phyloP scores from a whole-genome alignment of 23 tunicate genomes.

The Ascidia mentula region DNA sequence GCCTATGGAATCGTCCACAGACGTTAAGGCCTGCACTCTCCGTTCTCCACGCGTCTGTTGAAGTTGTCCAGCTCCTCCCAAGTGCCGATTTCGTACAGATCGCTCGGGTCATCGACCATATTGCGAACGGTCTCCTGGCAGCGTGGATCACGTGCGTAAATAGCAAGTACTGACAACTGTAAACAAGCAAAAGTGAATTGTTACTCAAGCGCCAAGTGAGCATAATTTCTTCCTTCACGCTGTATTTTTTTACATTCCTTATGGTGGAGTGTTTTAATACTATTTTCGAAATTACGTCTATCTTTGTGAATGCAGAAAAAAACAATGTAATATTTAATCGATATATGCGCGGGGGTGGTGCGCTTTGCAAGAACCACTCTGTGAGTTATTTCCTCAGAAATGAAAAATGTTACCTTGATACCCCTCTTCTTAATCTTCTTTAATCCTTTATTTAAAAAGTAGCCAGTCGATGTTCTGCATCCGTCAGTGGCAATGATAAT shows the following conservation, averaged over 20 bases:
- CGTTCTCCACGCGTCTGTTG: constrained; percentile 30
- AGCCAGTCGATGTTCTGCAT: constrained; percentile 68
- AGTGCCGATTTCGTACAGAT: constrained; percentile 59
- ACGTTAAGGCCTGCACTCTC: constrained; percentile 34
- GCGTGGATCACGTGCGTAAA: constrained; percentile 65
- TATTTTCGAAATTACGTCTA: too few relatives aligned
- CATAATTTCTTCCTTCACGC: too few relatives aligned
- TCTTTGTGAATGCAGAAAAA: too few relatives aligned
- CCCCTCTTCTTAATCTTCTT: constrained; percentile 67
- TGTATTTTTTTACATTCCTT: too few relatives aligned
- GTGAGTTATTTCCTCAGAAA: too few relatives aligned
- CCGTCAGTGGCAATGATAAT: constrained; percentile 90
- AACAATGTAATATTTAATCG: too few relatives aligned
- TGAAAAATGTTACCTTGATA: constrained; percentile 94
- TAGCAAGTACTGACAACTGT: constrained; percentile 75
- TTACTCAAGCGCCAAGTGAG: neutral
- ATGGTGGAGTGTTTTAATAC: too few relatives aligned
- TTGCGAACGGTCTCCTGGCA: constrained; percentile 69
- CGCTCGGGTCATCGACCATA: constrained; percentile 64
- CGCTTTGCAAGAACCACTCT: too few relatives aligned
- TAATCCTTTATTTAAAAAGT: constrained; percentile 51
- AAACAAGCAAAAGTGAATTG: neutral
- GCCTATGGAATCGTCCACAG: neutral
- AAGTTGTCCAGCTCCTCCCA: constrained; percentile 73
- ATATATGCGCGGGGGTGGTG: too few relatives aligned